Base-by-base conservation (phyloP, 2,888 invertebrate genomes). In the Protonemura montana region DNA sequence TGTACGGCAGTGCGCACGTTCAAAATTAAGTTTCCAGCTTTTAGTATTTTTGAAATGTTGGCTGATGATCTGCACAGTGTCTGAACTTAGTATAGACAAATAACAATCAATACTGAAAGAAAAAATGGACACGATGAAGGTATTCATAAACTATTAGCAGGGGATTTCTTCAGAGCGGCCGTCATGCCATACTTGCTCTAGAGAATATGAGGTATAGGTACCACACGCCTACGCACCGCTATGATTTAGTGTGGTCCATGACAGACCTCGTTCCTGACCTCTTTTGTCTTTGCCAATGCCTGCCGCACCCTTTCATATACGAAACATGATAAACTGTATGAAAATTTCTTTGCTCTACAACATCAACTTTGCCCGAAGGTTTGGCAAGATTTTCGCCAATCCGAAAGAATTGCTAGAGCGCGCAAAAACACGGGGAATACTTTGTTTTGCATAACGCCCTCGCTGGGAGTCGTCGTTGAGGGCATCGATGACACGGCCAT, bases 261-360 rank as follows among this genome's bases (percentile, higher is more conserved):
- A 10, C 59, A 59, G 59, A 59, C 59, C 21, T 59, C 59, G 21
- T 59, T 59, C 6, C 59, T 59, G 59, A 13, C 59, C 59, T 59
- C 59, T 59, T 59, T 59, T 59, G 59, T 59, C 59, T 59, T 59
- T 21, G 13, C 16, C 59, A 59, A 10, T 35, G 35, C 10, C 59
- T 21, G 59, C 59, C 59, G 59, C 59, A 59, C 59, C 59, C 59
- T 59, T 59, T 59, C 21, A 59, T 59, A 59, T 59, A 21, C 59
- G 59, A 59, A 59, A 59, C 59, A 59, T 59, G 59, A 59, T 59
- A 59, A 59, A 59, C 59, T 59, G 59, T 59, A 59, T 13, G 59
- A 59, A 59, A 59, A 59, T 59, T 59, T 59, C 59, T 59, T 59
- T 59, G 59, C 59, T 21, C 5, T n/a, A 21, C 59, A 59, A 59